Percentiles rank a stretch among this genome's conserved stretches.
Conservation (phyloP, 2,113 vertebrate species). For the Equus przewalskii region DNA sequence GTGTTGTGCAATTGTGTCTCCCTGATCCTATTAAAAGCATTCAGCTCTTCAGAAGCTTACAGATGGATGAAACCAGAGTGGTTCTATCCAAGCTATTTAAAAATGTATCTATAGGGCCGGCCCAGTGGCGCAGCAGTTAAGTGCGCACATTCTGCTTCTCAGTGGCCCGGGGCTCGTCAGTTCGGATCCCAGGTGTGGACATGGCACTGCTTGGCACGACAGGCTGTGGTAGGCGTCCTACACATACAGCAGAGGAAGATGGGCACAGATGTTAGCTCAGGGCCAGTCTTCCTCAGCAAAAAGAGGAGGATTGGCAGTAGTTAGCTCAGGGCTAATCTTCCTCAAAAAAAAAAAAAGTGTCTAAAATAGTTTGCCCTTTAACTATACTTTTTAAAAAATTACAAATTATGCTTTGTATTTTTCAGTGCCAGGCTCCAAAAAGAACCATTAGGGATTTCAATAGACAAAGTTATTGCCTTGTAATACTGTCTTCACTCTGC, state of each 20-base stretch:
- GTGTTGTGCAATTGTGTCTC: not conserved
- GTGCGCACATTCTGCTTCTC: too few relatives aligned
- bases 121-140: too few relatives aligned
- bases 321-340: too few relatives aligned
- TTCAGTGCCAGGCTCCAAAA: constrained; percentile 29
- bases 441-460: constrained; percentile 20
- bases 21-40: not conserved
- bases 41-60: constrained; percentile 11
- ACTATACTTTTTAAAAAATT: constrained; percentile 17
- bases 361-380: constrained; percentile 12
- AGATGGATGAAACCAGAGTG: not conserved
- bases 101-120: not conserved
- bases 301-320: too few relatives aligned
- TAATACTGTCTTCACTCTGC: constrained; percentile 4
- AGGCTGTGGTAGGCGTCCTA: too few relatives aligned
- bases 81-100: not conserved
- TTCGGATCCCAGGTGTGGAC: too few relatives aligned
- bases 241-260: too few relatives aligned
- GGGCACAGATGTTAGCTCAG: too few relatives aligned
- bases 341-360: not conserved
- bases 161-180: too few relatives aligned
- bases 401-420: constrained; percentile 37
- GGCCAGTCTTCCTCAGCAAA: too few relatives aligned
- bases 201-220: too few relatives aligned
- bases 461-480: not conserved